Evolutionary conservation across 2,797 vertebrate genomes (phyloP).

Genomic region (Brotula barbata): DNA sequence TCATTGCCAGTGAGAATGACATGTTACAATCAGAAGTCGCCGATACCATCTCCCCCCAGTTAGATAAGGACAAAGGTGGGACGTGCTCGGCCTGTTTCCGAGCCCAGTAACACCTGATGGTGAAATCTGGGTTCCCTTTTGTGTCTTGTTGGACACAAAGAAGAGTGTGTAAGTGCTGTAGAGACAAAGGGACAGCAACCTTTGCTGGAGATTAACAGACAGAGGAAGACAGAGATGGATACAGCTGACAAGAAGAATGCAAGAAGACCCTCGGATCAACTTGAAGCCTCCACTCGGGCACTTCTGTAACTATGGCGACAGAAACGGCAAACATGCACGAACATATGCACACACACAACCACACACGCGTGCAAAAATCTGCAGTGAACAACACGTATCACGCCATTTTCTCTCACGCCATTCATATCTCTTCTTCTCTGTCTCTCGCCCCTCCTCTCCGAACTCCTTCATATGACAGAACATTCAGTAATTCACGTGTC

Average conservation of each 20-base stretch:
- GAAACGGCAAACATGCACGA: constrained; percentile 44
- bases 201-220: constrained; percentile 37
- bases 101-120: constrained; percentile 76
- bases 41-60: constrained; percentile 88
- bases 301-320: constrained; percentile 65
- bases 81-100: constrained; percentile 91
- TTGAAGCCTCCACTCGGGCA: constrained; percentile 41
- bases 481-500: background rate
- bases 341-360: background rate
- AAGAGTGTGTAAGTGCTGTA: constrained; percentile 38
- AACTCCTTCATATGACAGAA: background rate
- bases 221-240: constrained; percentile 39
- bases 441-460: background rate
- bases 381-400: constrained; percentile 36
- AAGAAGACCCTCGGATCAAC: constrained; percentile 60
- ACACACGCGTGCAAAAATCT: constrained; percentile 31
- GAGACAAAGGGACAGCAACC: constrained; percentile 27
- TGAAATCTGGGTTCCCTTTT: constrained; percentile 35
- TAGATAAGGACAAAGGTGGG: constrained; percentile 82
- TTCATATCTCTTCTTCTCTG: background rate
- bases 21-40: constrained; percentile 85
- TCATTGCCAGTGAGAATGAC: constrained; percentile 93
- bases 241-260: constrained; percentile 63
- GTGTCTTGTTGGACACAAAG: constrained; percentile 38
- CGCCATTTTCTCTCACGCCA: background rate